phyloP scores from a whole-genome alignment of 37 sponge, comb jelly and placozoan genomes.

The Halichondria panicea region DNA sequence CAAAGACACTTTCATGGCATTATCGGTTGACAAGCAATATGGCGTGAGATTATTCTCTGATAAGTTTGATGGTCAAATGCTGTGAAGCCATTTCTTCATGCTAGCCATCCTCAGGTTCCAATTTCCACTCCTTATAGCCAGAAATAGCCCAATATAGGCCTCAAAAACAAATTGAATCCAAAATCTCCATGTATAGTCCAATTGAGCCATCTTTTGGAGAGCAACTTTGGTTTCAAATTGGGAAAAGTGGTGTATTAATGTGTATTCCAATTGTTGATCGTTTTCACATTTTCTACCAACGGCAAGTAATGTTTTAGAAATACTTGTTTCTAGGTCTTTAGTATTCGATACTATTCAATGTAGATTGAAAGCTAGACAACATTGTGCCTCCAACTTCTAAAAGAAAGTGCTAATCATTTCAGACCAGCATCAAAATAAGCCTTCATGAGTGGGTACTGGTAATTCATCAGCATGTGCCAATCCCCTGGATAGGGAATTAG shows the following conservation, averaged over 20 bases:
- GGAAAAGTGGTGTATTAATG: no score
- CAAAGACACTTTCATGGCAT: no score
- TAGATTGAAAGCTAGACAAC: no score
- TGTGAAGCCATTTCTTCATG: constrained; percentile 27
- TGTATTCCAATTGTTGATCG: neutral
- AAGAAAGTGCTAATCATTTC: constrained; percentile 14
- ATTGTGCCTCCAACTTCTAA: constrained; percentile 23
- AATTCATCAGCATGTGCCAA: constrained; percentile 34
- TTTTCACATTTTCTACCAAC: neutral
- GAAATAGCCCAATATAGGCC: constrained; percentile 15
- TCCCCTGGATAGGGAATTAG: constrained; percentile 30
- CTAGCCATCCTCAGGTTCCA: constrained; percentile 17
- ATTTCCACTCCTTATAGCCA: constrained; percentile 22
- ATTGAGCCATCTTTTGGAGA: neutral
- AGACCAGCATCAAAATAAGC: constrained; percentile 23
- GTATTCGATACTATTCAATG: constrained; percentile 3
- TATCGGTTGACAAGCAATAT: constrained; percentile 18
- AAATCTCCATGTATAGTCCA: neutral
- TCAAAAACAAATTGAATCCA: constrained; percentile 26
- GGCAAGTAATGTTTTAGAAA: neutral
- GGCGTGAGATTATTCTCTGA: constrained; percentile 2
- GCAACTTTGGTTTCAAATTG: no score
- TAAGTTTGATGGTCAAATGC: constrained; percentile 27
- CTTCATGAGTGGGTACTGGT: constrained; percentile 20
- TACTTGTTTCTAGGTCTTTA: neutral